Evolutionary conservation across 1,140 invertebrate genomes (phyloP).

Genomic region (Gryllus bimaculatus): DNA sequence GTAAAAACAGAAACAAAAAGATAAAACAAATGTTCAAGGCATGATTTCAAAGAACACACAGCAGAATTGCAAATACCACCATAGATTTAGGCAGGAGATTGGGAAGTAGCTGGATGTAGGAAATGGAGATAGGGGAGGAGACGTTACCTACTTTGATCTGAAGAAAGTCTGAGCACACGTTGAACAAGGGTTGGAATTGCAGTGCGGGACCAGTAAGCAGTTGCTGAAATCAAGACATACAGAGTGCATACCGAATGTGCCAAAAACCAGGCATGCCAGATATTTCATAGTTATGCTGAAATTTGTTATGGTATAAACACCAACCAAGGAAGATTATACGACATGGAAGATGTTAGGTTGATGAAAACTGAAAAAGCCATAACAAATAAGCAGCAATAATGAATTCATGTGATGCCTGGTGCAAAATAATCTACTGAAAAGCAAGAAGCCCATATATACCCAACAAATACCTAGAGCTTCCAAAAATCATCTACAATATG

Average conservation of each 20-base stretch:
- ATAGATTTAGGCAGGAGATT: too few relatives aligned
- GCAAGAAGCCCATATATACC: neutral
- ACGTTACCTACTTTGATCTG: slow-evolving; percentile 13
- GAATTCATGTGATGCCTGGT: neutral
- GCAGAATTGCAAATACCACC: too few relatives aligned
- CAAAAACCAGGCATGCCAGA: neutral
- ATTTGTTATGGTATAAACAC: slow-evolving; percentile 1
- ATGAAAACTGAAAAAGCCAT: neutral
- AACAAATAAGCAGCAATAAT: slow-evolving; percentile 1
- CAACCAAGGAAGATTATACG: neutral
- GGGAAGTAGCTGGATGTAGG: too few relatives aligned
- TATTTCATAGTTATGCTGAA: neutral
- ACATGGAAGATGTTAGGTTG: neutral
- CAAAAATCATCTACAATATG: neutral
- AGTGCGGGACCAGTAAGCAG: slow-evolving; percentile 13
- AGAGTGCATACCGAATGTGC: neutral
- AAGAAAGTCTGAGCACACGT: slow-evolving; percentile 13
- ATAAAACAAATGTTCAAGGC: too few relatives aligned
- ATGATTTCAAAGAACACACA: too few relatives aligned
- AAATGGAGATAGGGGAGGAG: neutral
- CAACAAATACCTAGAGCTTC: neutral
- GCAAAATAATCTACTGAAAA: neutral
- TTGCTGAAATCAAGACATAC: slow-evolving; percentile 10
- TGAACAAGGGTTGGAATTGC: slow-evolving; percentile 14
- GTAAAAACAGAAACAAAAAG: too few relatives aligned